Conservation (phyloP, 2,113 vertebrate species). For the Calidris pygmaea region DNA sequence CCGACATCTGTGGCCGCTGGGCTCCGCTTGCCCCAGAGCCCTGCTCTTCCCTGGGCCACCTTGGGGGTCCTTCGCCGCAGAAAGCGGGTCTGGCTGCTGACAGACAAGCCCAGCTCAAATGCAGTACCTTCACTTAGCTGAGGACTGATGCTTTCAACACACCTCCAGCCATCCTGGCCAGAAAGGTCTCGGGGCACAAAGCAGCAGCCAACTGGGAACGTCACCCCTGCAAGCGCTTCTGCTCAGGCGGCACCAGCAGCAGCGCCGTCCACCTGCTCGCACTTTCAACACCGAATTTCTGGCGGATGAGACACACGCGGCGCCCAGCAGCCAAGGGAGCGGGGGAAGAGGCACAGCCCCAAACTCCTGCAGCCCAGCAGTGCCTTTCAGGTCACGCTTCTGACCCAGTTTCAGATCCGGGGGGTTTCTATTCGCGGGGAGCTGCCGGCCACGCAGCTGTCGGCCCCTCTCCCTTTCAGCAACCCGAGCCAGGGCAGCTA, state of each 20-base stretch:
- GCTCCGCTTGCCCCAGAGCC: accelerated
- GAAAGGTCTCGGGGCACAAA: neutral
- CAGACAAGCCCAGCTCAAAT: neutral
- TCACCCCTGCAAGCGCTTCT: accelerated
- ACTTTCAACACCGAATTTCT: accelerated
- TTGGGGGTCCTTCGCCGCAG: accelerated
- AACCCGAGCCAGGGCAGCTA: neutral
- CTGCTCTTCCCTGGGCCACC: neutral
- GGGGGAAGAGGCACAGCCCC: neutral
- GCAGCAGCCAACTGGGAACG: neutral
- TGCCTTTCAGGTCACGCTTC: neutral
- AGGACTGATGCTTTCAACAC: neutral
- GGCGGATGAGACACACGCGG: accelerated
- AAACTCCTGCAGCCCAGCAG: accelerated
- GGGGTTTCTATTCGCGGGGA: neutral
- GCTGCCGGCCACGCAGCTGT: neutral
- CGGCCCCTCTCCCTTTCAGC: constrained; percentile 5
- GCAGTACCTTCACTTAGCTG: accelerated
- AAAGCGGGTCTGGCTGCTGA: accelerated
- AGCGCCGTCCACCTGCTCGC: neutral
- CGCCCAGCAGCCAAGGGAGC: neutral
- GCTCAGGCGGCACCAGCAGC: neutral
- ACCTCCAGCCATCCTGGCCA: neutral
- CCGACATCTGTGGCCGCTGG: neutral
- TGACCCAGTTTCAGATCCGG: constrained; percentile 6